Evolutionary conservation across 2,113 vertebrate species (phyloP), one percentile per base, ranked within the genome.

Genomic region (Tiliqua scincoides): DNA sequence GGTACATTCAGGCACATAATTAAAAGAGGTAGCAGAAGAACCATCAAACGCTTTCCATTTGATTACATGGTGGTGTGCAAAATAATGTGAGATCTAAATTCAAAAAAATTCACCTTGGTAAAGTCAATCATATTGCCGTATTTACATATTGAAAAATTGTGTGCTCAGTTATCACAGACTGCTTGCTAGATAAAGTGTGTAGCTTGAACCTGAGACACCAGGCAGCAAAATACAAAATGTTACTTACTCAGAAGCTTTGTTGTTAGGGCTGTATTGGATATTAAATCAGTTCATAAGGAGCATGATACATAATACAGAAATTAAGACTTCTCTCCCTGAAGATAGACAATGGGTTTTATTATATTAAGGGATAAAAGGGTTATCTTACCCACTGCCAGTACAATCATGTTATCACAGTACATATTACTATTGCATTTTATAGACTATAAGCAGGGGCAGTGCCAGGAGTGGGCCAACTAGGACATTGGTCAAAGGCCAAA

Each of bases 41-140:
- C 72, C 61, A 37, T 86, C 76, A 74, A 62, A 75, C 59, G 48
- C 52, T 23, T 62, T 79, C 35, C 77, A 63, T 57, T 30, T 12
- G 54, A 78, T 59, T 79, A 62, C 23, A 37, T 40, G 37, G 23
- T 67, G 43, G 27, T 71, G 30, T n/a, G n/a, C n/a, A 43, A 6
- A 30, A 83, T 62, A 68, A 81, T 23, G 52, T 85, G 59, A 5
- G 54, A 6, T 82, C 35, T 32, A 20, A 70, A 83, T 79, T 32
- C 21, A 40, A 30, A 61, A 67, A 43, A 77, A 68, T 35, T n/a
- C 90, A 89, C 32, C 65, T 74, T 65, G 54, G 62, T 75, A 37
- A 77, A 12, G 43, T 54, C 27, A 68, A 20, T 67, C 25, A 67
- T 65, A 43, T 48, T 77, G 3, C 2, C 30, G 27, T 20, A 82